Evolutionary conservation across 2,888 invertebrate species (phyloP), one percentile per base, ranked within the genome.

Genomic region (Spatulosminthurus flaviceps): DNA sequence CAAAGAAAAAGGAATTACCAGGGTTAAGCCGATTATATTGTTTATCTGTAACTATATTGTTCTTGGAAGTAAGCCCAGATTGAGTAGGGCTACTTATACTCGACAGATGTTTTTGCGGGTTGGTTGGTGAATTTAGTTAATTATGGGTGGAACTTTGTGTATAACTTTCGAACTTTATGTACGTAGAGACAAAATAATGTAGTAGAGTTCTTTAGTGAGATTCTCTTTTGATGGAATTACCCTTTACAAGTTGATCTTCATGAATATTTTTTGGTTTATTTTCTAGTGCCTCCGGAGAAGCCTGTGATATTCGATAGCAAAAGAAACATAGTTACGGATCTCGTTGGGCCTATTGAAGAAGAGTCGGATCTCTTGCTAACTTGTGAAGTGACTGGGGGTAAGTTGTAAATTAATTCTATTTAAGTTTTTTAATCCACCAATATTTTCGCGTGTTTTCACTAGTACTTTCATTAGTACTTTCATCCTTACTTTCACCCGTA

Each of bases 341-440:
- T 93, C 84, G 91, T 94, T 85, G 93, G 94, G 87, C 92, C 93
- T 28, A 95, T 94, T 89, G 95, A 94, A 87, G 95, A 95, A 89
- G 95, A 95, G 43, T 92, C 92, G 82, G 93, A 94, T 87, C 92
- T 95, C 74, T 90, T 92, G 86, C 91, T 95, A 83, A 91, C 93
- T 86, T 95, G 95, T 87, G 94, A 94, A 90, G 94, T 94, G 16
- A 91, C 91, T 85, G 94, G 94, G 88, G 95, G 95, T 93, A 90
- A 90, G 90, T 87, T 74, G 19, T 28, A 70, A 41, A 29, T 70
- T 13, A 7, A 29, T 41, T 34, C 21, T 28, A 67, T 67, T 67
- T n/a, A n/a, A n/a, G n/a, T n/a, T n/a, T n/a, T n/a, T n/a, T n/a
- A n/a, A n/a, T n/a, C n/a, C n/a, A n/a, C n/a, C n/a, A n/a, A n/a